Evolutionary conservation across 2,888 invertebrate species (phyloP).

Genomic region (Drosophila putrida): DNA sequence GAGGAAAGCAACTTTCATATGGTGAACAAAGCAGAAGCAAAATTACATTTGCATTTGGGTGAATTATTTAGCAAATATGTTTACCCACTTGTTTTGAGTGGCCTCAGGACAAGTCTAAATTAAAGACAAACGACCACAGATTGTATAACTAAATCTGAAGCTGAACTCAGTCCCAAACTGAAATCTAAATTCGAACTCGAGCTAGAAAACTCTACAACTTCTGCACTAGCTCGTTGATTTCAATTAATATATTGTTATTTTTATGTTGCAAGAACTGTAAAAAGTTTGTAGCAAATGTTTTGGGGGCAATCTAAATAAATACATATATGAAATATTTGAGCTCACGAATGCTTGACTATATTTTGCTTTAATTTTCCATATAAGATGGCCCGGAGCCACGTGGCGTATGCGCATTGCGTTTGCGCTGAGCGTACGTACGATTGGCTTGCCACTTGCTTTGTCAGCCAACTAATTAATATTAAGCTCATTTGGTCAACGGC

Average conservation of each 20-base stretch:
- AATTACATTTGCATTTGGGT: constrained; percentile 54
- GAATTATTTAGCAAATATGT: constrained; percentile 63
- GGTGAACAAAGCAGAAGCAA: constrained; percentile 27
- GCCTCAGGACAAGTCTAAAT: constrained; percentile 57
- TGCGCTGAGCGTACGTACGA: constrained; percentile 13
- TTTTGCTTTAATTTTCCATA: constrained; percentile 53
- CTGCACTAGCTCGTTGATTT: constrained; percentile 27
- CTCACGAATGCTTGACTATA: constrained; percentile 20
- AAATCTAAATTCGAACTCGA: not conserved
- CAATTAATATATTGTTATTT: constrained; percentile 57
- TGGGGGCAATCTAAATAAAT: constrained; percentile 27
- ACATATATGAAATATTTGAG: constrained; percentile 7
- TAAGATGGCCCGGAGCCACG: constrained; percentile 13
- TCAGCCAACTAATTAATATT: constrained; percentile 73
- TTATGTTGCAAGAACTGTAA: constrained; percentile 22
- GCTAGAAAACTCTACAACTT: constrained; percentile 21
- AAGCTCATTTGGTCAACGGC: constrained; percentile 66
- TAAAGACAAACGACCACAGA: constrained; percentile 56
- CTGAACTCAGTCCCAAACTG: not conserved
- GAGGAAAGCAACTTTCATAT: constrained; percentile 4
- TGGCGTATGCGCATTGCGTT: constrained; percentile 42
- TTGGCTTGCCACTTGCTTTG: constrained; percentile 39
- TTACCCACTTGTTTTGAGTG: constrained; percentile 26
- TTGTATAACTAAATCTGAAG: constrained; percentile 12
- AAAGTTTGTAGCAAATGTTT: constrained; percentile 33